Conservation (phyloP, 2,113 vertebrate species). For the Protobothrops mucrosquamatus region DNA sequence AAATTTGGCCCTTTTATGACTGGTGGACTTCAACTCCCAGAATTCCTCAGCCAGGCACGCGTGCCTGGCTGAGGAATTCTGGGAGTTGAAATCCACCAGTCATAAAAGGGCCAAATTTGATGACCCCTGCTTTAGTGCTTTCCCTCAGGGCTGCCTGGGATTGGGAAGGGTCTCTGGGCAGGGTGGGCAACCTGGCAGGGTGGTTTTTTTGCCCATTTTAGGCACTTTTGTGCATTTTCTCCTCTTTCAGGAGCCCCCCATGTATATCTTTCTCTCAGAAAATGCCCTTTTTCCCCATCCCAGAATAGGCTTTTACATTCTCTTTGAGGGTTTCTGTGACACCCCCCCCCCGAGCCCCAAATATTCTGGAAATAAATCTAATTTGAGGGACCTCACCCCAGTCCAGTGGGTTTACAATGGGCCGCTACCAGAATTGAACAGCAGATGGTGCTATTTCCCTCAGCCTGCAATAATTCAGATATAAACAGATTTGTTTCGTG, state of each 20-base stretch:
- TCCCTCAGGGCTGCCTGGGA: background rate
- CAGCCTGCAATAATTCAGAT: background rate
- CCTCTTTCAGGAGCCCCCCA: background rate
- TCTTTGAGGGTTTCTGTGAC: background rate
- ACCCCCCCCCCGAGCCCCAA: background rate
- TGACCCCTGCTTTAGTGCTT: background rate
- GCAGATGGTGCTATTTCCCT: constrained; percentile 56
- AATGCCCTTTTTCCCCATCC: background rate
- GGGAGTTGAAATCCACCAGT: too few relatives aligned
- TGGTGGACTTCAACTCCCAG: too few relatives aligned
- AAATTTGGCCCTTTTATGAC: too few relatives aligned
- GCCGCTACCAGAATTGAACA: constrained; percentile 1
- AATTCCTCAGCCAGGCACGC: too few relatives aligned
- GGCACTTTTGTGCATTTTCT: rapidly evolving
- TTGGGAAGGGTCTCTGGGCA: background rate
- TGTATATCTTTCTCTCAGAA: background rate
- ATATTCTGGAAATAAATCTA: background rate
- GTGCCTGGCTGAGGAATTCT: too few relatives aligned
- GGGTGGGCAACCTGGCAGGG: background rate
- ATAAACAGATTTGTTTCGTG: background rate
- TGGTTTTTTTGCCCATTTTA: background rate
- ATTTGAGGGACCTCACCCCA: background rate
- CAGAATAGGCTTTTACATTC: background rate
- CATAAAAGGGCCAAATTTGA: background rate
- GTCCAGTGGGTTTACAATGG: background rate